Evolutionary conservation across 2,113 vertebrate genomes (phyloP).

Genomic region (Rattus norvegicus): DNA sequence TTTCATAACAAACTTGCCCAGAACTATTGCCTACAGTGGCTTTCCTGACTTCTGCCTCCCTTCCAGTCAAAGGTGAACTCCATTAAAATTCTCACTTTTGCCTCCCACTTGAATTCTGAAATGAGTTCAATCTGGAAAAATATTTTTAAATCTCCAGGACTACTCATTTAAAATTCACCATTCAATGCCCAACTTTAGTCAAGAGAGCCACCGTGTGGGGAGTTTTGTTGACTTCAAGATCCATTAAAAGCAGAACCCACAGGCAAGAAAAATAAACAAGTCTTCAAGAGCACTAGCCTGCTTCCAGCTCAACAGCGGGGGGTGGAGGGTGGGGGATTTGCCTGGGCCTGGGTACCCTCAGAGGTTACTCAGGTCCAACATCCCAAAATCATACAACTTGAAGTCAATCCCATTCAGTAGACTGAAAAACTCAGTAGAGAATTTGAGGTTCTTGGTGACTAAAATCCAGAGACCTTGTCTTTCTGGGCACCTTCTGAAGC

Average conservation of each 20-base stretch:
- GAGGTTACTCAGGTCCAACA: neutral
- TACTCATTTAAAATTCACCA: slow-evolving; percentile 35
- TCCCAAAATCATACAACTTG: neutral
- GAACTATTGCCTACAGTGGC: slow-evolving; percentile 12
- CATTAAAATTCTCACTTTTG: slow-evolving; percentile 78
- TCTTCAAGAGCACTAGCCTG: neutral
- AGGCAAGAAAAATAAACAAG: neutral
- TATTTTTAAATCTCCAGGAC: slow-evolving; percentile 68
- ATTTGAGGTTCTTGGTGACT: neutral
- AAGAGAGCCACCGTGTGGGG: slow-evolving; percentile 86
- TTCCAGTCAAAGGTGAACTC: slow-evolving; percentile 61
- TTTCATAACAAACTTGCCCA: slow-evolving; percentile 30
- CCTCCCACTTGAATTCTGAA: slow-evolving; percentile 68
- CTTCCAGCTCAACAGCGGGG: neutral
- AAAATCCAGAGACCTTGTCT: neutral
- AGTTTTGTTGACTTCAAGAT: slow-evolving; percentile 75
- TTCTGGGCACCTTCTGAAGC: neutral
- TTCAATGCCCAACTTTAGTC: slow-evolving; percentile 71
- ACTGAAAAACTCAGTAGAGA: slow-evolving; percentile 1
- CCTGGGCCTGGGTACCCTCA: neutral
- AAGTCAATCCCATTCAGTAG: neutral
- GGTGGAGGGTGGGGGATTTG: no score
- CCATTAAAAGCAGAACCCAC: slow-evolving; percentile 22
- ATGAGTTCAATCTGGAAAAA: slow-evolving; percentile 73
- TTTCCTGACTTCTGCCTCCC: slow-evolving; percentile 45